A percentile compares a stretch with the other conserved stretches of the same genome.
Conservation (phyloP, 2,797 vertebrate species). For the Microctenopoma lineatum region DNA sequence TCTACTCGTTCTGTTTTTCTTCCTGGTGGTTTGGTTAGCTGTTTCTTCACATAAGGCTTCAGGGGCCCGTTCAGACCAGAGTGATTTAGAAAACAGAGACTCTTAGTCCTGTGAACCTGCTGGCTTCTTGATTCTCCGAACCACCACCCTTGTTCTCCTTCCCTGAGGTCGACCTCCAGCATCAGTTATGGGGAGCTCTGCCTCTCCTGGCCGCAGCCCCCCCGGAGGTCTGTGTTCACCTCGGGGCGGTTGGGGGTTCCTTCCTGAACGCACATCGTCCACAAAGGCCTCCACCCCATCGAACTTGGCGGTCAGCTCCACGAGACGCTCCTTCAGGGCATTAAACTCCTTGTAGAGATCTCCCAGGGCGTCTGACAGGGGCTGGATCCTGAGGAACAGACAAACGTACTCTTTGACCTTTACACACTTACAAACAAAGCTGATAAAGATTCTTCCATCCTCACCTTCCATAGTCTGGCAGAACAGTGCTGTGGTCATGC, state of each 20-base stretch:
- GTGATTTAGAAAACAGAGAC: no score
- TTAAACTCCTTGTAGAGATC: slow-evolving; percentile 89
- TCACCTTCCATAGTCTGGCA: slow-evolving; percentile 88
- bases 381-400: slow-evolving; percentile 80
- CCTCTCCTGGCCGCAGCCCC: neutral
- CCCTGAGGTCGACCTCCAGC: slow-evolving; percentile 33
- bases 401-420: neutral
- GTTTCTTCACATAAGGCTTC: no score
- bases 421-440: no score
- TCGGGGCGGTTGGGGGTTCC: slow-evolving; percentile 29
- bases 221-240: slow-evolving; percentile 32
- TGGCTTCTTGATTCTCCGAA: slow-evolving; percentile 71
- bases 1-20: no score
- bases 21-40: no score
- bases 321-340: slow-evolving; percentile 84
- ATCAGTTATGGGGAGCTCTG: neutral
- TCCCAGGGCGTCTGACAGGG: slow-evolving; percentile 85
- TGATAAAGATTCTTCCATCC: no score
- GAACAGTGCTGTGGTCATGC: slow-evolving; percentile 87
- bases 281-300: slow-evolving; percentile 83
- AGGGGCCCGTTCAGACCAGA: no score
- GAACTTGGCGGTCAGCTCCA: slow-evolving; percentile 82
- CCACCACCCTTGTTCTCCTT: slow-evolving; percentile 68
- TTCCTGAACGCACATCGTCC: slow-evolving; percentile 76
- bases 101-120: slow-evolving; percentile 40